phyloP scores from a whole-genome alignment of 2,797 vertebrate genomes.

The Lepilemur ruficaudatus region DNA sequence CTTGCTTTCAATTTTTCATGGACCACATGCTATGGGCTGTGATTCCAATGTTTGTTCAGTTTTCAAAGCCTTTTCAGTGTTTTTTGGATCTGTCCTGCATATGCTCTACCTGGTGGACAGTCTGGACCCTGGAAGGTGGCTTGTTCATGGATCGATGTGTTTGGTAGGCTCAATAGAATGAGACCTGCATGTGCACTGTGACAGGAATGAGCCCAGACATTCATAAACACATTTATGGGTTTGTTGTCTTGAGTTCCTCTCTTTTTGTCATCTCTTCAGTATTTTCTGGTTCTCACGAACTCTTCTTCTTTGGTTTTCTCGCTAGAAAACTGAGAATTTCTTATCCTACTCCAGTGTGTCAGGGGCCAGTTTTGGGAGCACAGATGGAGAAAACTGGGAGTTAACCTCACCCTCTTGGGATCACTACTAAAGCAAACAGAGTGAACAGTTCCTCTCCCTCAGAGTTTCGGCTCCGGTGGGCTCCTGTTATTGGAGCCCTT shows the following conservation, averaged over 20 bases:
- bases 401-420: rapidly evolving
- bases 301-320: not conserved
- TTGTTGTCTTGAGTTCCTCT: not conserved
- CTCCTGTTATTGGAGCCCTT: too few species aligned
- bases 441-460: not conserved
- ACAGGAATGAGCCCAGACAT: not conserved
- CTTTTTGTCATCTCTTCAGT: not conserved
- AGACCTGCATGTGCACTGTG: rapidly evolving
- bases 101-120: not conserved
- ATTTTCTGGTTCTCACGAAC: not conserved
- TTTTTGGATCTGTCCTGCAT: not conserved
- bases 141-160: too few species aligned
- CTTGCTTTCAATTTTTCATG: not conserved
- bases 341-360: not conserved
- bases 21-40: not conserved
- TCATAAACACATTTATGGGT: not conserved
- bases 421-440: not conserved
- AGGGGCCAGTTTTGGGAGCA: not conserved
- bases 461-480: not conserved
- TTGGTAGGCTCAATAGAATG: not conserved
- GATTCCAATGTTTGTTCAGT: not conserved
- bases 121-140: not conserved
- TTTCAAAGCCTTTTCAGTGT: not conserved
- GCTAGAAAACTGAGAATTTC: not conserved
- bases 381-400: not conserved